These are phyloP conservation scores for Stenodera caucasica DNA, from an alignment of 2,888 invertebrate species.

Conservation along the genomic window DNA sequence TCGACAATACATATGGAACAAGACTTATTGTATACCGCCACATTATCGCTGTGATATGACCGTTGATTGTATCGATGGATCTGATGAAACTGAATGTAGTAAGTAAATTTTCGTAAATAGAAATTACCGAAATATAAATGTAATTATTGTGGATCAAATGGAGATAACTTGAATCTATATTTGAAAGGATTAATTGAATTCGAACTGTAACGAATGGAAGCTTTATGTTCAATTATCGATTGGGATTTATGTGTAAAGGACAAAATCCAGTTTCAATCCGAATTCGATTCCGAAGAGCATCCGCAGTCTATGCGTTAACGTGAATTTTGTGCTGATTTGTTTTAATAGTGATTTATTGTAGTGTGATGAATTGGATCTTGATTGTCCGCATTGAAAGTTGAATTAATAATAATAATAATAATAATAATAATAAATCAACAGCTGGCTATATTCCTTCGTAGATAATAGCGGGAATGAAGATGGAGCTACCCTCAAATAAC, in stretches of 20 bases:
- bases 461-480: neutral
- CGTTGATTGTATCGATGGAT: slow-evolving; percentile 92
- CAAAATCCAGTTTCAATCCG: no score
- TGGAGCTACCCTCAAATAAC: neutral
- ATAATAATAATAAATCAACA: neutral
- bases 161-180: no score
- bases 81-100: slow-evolving; percentile 96
- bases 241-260: neutral
- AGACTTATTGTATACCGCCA: slow-evolving; percentile 92
- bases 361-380: no score
- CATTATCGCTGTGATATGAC: slow-evolving; percentile 94
- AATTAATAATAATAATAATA: neutral
- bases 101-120: slow-evolving; percentile 59
- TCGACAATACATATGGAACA: slow-evolving; percentile 92
- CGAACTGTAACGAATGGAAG: neutral
- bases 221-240: neutral
- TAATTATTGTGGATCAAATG: no score
- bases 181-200: no score
- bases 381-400: no score
- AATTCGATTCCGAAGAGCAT: no score
- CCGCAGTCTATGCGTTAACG: no score
- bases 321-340: no score
- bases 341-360: no score
- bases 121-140: no score
- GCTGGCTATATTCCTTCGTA: slow-evolving; percentile 1